Evolutionary conservation across 37 sponge, comb jelly and placozoan genomes (phyloP).

Genomic region (Mnemiopsis leidyi): DNA sequence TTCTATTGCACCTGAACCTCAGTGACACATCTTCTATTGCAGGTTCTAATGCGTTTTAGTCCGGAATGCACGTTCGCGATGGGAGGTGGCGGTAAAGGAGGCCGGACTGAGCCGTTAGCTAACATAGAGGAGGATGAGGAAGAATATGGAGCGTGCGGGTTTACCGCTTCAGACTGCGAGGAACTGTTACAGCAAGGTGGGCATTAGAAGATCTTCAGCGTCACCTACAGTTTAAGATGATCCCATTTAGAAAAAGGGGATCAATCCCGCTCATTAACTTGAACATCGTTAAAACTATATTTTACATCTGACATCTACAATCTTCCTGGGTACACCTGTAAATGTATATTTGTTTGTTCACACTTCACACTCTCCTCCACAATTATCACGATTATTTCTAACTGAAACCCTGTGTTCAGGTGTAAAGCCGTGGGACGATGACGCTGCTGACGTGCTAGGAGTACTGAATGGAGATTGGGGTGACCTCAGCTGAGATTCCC

Average conservation of each 20-base stretch:
- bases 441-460: conserved; percentile 7
- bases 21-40: no score
- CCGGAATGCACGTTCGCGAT: conserved; percentile 50
- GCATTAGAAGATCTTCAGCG: no score
- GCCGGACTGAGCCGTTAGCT: not conserved
- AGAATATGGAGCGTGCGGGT: not conserved
- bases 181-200: conserved; percentile 12
- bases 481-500: not conserved
- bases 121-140: conserved; percentile 45
- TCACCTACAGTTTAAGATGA: no score
- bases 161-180: not conserved
- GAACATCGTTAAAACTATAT: no score
- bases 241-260: no score
- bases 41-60: conserved; percentile 9
- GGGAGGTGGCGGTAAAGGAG: not conserved
- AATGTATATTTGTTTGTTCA: no score
- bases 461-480: conserved; percentile 46
- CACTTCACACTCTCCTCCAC: no score
- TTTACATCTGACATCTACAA: no score
- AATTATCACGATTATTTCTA: no score
- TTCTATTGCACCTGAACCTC: not conserved
- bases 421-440: conserved; percentile 48
- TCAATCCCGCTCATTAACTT: no score
- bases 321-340: no score
- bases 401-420: no score